Conservation (phyloP, 2,797 vertebrate species). For the Melanotaenia trifasciata region DNA sequence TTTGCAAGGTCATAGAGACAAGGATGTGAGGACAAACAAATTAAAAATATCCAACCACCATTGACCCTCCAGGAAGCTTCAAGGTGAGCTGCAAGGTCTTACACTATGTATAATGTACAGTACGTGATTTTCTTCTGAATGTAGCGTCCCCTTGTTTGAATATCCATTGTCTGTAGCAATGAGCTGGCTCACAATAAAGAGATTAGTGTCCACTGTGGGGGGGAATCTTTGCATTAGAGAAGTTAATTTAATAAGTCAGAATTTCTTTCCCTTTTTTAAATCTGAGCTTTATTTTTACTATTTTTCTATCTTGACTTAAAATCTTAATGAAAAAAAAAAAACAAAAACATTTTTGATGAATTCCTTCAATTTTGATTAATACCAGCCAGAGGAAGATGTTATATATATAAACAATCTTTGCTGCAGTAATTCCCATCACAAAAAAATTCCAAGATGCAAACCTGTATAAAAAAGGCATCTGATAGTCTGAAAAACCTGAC, state of each 20-base stretch:
- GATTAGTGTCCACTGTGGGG: neutral
- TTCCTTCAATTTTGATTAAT: constrained; percentile 26
- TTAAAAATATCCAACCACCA: constrained; percentile 41
- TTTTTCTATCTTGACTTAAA: constrained; percentile 12
- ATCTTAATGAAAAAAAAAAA: neutral
- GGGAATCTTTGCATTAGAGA: too few relatives aligned
- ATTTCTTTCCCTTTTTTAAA: neutral
- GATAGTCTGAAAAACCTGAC: constrained; percentile 49
- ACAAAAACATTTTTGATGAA: constrained; percentile 5
- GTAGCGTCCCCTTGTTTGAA: neutral
- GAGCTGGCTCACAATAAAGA: neutral
- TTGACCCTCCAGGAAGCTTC: constrained; percentile 50
- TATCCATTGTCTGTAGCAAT: neutral
- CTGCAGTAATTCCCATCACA: neutral
- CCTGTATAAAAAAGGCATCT: neutral
- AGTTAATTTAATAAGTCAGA: too few relatives aligned
- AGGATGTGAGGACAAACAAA: constrained; percentile 45
- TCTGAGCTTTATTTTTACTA: neutral
- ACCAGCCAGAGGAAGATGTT: neutral
- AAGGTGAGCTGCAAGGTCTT: constrained; percentile 48
- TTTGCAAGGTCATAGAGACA: constrained; percentile 45
- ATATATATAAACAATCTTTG: neutral
- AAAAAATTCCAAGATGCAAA: constrained; percentile 9
- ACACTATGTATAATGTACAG: neutral
- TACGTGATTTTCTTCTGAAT: constrained; percentile 32